A percentile compares a stretch with the other conserved stretches of the same genome.
Conservation (phyloP, 2,113 vertebrate genomes). For the Chlamydotis undulata region DNA sequence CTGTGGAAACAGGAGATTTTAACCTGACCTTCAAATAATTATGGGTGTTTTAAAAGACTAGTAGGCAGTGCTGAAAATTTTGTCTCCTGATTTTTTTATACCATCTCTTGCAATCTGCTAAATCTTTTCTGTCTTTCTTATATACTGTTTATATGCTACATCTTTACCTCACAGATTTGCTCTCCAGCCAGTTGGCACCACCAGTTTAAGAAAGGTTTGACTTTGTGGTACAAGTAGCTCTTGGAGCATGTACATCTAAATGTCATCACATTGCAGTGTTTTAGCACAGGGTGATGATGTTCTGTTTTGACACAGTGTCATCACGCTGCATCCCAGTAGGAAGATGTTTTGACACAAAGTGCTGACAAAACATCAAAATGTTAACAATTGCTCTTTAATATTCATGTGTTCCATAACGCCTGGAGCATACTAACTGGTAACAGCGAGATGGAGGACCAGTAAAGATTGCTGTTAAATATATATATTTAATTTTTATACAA, state of each 20-base stretch:
- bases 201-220: background rate
- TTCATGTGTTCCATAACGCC: constrained; percentile 28
- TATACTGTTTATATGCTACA: background rate
- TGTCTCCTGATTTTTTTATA: background rate
- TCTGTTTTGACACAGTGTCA: constrained; percentile 63
- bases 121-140: background rate
- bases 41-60: background rate
- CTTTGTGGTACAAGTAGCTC: background rate
- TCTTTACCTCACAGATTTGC: background rate
- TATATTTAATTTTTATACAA: background rate
- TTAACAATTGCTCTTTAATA: constrained; percentile 56
- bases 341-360: constrained; percentile 65
- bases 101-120: background rate
- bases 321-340: background rate
- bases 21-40: background rate
- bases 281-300: background rate
- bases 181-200: background rate
- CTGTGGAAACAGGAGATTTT: background rate
- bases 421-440: constrained; percentile 24
- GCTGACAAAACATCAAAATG: constrained; percentile 64
- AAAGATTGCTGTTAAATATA: background rate
- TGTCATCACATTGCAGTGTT: constrained; percentile 30
- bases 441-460: background rate
- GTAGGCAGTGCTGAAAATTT: background rate
- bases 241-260: background rate